These are phyloP conservation scores for Seriola dumerili DNA, from an alignment of 2,113 vertebrate species.

Conservation along the genomic window DNA sequence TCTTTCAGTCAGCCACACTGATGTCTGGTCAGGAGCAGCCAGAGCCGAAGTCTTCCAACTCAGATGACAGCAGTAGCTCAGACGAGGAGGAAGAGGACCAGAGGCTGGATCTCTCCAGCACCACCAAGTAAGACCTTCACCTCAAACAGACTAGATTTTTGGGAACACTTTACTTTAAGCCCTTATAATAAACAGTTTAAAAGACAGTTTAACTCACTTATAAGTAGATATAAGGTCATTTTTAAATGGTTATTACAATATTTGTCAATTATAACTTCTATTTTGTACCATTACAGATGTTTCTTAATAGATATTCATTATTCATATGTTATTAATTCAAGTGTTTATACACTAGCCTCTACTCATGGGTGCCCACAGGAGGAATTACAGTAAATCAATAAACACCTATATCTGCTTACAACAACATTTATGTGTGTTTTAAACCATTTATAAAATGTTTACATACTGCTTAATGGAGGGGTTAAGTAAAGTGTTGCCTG, in stretches of 20 bases:
- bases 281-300: background rate
- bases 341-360: background rate
- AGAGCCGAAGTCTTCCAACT: background rate
- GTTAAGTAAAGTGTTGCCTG: background rate
- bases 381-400: too few species aligned
- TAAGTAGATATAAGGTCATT: background rate
- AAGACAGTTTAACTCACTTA: background rate
- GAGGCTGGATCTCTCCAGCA: slow-evolving; percentile 87
- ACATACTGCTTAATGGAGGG: background rate
- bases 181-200: background rate
- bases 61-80: slow-evolving; percentile 81
- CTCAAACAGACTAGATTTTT: background rate
- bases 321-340: background rate
- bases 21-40: slow-evolving; percentile 84
- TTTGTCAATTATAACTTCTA: background rate
- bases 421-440: too few species aligned
- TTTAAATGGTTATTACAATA: background rate
- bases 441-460: background rate
- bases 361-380: background rate
- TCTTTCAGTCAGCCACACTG: slow-evolving; percentile 87
- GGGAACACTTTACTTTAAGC: background rate
- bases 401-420: too few species aligned
- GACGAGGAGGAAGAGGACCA: slow-evolving; percentile 85
- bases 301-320: too few species aligned
- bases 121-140: slow-evolving; percentile 80